Conservation (phyloP, 2,888 invertebrate genomes). For the Byasa hedistus region DNA sequence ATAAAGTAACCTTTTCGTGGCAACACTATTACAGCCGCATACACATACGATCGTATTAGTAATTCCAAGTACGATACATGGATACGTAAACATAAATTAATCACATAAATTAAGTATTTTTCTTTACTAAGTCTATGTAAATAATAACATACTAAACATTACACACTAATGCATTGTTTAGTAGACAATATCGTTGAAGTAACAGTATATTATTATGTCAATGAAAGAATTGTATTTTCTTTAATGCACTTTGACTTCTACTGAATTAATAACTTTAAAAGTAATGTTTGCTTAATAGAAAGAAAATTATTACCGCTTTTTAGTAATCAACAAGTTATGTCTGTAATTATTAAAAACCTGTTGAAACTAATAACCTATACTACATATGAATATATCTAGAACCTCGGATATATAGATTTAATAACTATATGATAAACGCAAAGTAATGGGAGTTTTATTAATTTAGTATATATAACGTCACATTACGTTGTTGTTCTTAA, state of each 20-base stretch:
- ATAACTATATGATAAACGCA: too few relatives aligned
- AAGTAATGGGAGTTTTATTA: too few relatives aligned
- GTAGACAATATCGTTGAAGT: neutral
- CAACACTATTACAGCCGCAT: constrained; percentile 2
- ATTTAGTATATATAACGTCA: too few relatives aligned
- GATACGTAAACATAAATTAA: constrained; percentile 24
- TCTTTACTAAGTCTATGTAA: constrained; percentile 10
- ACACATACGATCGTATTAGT: constrained; percentile 8
- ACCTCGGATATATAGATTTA: too few relatives aligned
- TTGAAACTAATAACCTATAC: too few relatives aligned
- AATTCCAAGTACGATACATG: constrained; percentile 11
- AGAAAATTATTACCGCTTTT: too few relatives aligned
- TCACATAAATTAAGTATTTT: constrained; percentile 6
- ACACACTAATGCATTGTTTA: neutral
- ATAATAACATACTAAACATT: neutral
- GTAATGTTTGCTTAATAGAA: too few relatives aligned
- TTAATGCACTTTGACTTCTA: neutral
- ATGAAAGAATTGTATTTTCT: neutral
- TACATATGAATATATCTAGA: too few relatives aligned
- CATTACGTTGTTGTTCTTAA: neutral
- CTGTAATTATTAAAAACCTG: too few relatives aligned
- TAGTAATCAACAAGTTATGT: too few relatives aligned
- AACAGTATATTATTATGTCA: neutral
- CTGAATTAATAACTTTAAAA: neutral
- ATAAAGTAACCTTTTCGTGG: constrained; percentile 31